These are phyloP conservation scores for Platorchestia sp. DNA, from an alignment of 1,140 invertebrate species.

Conservation along the genomic window DNA sequence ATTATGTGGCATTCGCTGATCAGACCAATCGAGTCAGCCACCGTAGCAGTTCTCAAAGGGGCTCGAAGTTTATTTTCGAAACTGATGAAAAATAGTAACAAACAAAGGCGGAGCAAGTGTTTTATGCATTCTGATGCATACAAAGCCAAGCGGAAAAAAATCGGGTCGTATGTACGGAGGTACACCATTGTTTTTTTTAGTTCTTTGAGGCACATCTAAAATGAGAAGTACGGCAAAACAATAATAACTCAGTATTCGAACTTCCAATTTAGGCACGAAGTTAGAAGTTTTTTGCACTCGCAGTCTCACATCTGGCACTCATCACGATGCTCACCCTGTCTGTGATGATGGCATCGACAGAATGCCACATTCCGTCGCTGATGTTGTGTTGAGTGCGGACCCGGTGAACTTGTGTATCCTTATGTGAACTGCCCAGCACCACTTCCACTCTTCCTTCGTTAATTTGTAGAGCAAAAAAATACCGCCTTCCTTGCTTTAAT, in stretches of 20 bases:
- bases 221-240: not conserved
- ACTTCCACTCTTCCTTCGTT: constrained; percentile 9
- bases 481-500: not conserved
- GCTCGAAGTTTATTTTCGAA: not conserved
- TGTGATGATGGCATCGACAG: not conserved
- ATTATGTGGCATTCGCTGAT: too few species aligned
- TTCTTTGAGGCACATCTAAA: not conserved
- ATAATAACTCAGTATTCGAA: not conserved
- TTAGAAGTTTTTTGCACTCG: too few species aligned
- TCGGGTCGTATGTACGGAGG: not conserved
- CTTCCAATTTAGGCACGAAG: too few species aligned
- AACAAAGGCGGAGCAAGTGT: too few species aligned
- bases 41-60: too few species aligned
- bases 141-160: too few species aligned
- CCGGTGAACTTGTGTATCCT: not conserved
- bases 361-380: constrained; percentile 48
- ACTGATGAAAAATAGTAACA: too few species aligned
- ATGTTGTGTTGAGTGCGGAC: constrained; percentile 6
- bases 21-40: too few species aligned
- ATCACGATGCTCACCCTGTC: constrained; percentile 30
- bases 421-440: not conserved
- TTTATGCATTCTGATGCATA: too few species aligned
- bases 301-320: not conserved
- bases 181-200: not conserved
- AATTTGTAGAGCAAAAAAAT: constrained; percentile 13